phyloP scores from a whole-genome alignment of 2,113 vertebrate genomes.

The Perca flavescens region DNA sequence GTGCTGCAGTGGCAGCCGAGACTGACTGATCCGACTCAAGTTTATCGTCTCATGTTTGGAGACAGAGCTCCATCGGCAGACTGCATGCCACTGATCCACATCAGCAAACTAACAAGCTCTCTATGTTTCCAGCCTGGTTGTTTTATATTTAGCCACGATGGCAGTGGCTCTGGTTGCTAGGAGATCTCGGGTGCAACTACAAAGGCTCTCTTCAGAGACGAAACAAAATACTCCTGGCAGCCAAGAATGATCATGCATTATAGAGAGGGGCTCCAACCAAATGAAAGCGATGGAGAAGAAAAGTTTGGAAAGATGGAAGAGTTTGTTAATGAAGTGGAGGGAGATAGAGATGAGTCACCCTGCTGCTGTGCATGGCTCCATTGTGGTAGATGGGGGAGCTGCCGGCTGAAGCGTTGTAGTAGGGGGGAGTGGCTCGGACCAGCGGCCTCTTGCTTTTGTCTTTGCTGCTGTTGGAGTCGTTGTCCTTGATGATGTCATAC shows the following conservation, averaged over 20 bases:
- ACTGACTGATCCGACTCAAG: neutral
- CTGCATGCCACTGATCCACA: neutral
- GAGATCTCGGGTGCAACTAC: conserved; percentile 56
- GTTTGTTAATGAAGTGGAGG: neutral
- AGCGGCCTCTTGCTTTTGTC: conserved; percentile 93
- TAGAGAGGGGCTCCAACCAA: neutral
- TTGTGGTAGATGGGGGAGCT: conserved; percentile 92
- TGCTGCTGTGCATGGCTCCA: conserved; percentile 87
- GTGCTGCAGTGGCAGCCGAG: neutral
- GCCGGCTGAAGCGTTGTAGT: conserved; percentile 81
- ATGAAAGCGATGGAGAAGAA: neutral
- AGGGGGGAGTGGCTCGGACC: conserved; percentile 89
- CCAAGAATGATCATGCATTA: conserved; percentile 22
- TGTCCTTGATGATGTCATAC: conserved; percentile 98
- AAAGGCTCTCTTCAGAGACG: conserved; percentile 46
- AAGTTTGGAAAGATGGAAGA: neutral
- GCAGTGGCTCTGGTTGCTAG: conserved; percentile 67
- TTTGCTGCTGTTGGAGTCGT: conserved; percentile 92
- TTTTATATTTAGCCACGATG: conserved; percentile 70
- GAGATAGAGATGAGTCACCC: conserved; percentile 76
- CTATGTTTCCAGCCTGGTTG: conserved; percentile 9
- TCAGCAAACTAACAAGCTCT: neutral
- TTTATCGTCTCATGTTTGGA: neutral
- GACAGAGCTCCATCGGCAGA: neutral
- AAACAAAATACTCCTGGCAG: conserved; percentile 36